Conservation (phyloP, 2,113 vertebrate species). For the Triplophysa dalaica region DNA sequence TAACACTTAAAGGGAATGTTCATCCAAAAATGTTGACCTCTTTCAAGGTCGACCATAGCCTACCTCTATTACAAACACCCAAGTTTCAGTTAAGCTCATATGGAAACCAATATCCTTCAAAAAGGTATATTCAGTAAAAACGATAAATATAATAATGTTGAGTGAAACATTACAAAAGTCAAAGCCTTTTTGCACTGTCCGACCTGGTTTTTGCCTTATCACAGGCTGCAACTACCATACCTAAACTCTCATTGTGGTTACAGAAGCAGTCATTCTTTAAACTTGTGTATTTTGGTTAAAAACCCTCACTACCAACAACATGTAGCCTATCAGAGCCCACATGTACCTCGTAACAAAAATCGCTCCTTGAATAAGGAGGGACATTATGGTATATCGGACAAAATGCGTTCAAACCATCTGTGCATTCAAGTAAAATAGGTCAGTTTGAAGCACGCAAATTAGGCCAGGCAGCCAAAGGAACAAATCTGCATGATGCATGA, state of each 20-base stretch:
- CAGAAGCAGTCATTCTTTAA: slow-evolving; percentile 2
- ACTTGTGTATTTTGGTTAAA: neutral
- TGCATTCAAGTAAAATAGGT: slow-evolving; percentile 68
- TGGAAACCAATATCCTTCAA: too few relatives aligned
- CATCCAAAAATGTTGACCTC: too few relatives aligned
- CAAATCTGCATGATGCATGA: neutral
- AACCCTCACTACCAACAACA: slow-evolving; percentile 40
- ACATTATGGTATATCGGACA: slow-evolving; percentile 60
- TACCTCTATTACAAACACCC: too few relatives aligned
- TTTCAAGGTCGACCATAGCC: too few relatives aligned
- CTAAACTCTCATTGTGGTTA: slow-evolving; percentile 57
- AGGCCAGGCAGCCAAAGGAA: slow-evolving; percentile 57
- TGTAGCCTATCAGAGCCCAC: neutral
- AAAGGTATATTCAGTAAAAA: too few relatives aligned
- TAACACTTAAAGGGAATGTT: too few relatives aligned
- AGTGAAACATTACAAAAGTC: too few relatives aligned
- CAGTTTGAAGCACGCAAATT: slow-evolving; percentile 38
- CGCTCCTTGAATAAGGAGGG: neutral
- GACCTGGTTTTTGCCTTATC: too few relatives aligned
- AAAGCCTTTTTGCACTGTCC: too few relatives aligned
- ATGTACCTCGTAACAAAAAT: neutral
- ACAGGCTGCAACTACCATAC: slow-evolving; percentile 55
- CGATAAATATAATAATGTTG: too few relatives aligned
- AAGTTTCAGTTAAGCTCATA: too few relatives aligned
- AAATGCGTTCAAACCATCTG: slow-evolving; percentile 56